Base-by-base conservation (phyloP, 2,113 vertebrate species). In the Prochilodus magdalenae region DNA sequence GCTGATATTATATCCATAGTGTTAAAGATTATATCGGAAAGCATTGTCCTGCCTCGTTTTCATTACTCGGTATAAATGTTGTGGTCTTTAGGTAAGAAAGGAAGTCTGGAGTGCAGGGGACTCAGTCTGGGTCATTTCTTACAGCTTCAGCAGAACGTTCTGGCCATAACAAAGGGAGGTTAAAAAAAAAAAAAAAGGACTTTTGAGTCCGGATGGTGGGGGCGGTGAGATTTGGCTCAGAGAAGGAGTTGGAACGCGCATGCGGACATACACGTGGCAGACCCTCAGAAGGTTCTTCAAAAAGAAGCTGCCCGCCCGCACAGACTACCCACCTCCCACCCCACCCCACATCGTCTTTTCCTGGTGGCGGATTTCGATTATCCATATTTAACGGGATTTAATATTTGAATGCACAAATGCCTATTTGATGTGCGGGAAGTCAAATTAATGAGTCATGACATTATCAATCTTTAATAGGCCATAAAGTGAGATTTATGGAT, bases 381-480 rank as follows among this genome's bases (percentile, higher is more conserved):
- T 80, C 80, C 71, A 85, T 73, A 70, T 89, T 88, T 49, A 86
- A 73, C 60, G 55, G 69, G 4, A 30, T 87, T 90, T 80, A 88
- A 90, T 87, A 88, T 91, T 88, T 89, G 30, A 88, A 70, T 70
- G 59, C 73, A 69, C 53, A 89, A 91, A 88, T 78, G 40, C 53
- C 71, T 79, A 75, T 82, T 81, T 83, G 73, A 86, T 85, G 80
- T 74, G 44, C 84, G 79, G 86, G 88, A 84, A 90, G 90, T 76
- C 63, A 82, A 89, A 90, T 91, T 71, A 82, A 83, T 85, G 77
- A 86, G 69, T 88, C 83, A 83, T 18, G 77, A 55, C 77, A 67
- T 88, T 62, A 91, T 91, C 51, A 86, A 86, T 92, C 83, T 91
- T 92, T 89, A 87, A 91, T 88, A 63, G 62, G 49, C 69, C 74